Percentiles rank a stretch among this genome's conserved stretches.
Conservation (phyloP, 2,888 invertebrate genomes). For the Mystacides longicornis region DNA sequence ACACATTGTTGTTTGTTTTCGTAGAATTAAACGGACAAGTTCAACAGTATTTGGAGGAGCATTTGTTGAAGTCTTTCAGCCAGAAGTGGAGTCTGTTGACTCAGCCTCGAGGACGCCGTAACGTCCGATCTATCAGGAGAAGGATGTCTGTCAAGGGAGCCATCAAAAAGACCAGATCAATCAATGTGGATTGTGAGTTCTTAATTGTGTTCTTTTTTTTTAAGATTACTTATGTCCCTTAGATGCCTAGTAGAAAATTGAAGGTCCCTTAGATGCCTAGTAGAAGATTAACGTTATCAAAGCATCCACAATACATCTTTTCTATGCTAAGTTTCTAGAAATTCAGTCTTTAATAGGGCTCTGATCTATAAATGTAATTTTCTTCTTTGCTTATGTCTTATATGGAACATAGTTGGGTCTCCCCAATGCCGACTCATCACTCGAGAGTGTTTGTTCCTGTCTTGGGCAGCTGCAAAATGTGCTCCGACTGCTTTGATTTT, state of each 20-base stretch:
- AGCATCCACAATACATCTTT: neutral
- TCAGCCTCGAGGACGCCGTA: constrained; percentile 45
- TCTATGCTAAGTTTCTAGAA: constrained; percentile 5
- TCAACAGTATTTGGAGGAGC: constrained; percentile 80
- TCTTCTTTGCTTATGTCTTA: no score
- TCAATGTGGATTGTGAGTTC: constrained; percentile 79
- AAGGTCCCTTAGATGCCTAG: no score
- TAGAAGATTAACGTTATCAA: no score
- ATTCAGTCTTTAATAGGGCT: no score
- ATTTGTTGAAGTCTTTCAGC: constrained; percentile 72
- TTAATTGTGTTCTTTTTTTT: neutral
- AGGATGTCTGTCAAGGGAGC: constrained; percentile 88
- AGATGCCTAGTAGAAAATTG: no score
- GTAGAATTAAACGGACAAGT: constrained; percentile 72
- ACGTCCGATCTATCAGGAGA: constrained; percentile 53
- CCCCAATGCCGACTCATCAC: no score
- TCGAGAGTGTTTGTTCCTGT: no score
- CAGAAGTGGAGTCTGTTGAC: constrained; percentile 60
- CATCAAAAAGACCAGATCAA: constrained; percentile 88
- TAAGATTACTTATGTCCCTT: no score
- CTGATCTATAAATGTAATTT: no score
- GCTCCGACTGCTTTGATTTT: no score
- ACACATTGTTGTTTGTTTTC: constrained; percentile 26
- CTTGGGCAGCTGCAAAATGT: no score
- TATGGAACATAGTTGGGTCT: no score